Percentiles rank a stretch among this genome's conserved stretches.
These are phyloP conservation scores for Erannis defoliaria DNA, from an alignment of 2,888 invertebrate genomes.

Conservation along the genomic window DNA sequence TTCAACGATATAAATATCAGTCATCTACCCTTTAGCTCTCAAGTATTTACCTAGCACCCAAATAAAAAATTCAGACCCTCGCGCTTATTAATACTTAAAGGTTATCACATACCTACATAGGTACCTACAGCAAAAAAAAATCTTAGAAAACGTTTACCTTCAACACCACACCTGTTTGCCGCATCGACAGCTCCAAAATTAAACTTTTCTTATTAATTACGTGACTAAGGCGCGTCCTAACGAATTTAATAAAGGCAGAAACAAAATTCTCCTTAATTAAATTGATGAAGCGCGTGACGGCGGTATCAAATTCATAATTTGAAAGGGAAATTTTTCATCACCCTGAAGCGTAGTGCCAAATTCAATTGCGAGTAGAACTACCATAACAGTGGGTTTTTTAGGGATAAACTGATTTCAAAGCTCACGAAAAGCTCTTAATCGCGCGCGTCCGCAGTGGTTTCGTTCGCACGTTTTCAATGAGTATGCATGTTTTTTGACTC, in stretches of 20 bases:
- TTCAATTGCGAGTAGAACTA: constrained; percentile 68
- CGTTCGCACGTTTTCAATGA: no score
- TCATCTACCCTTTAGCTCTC: no score
- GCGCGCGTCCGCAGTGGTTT: no score
- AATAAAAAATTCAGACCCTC: no score
- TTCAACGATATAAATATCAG: no score
- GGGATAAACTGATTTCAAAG: background rate
- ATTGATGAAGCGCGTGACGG: constrained; percentile 76
- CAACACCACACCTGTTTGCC: constrained; percentile 21
- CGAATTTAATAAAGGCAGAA: constrained; percentile 61
- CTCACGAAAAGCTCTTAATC: no score
- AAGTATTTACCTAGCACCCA: no score
- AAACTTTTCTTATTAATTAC: constrained; percentile 55
- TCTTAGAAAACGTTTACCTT: background rate
- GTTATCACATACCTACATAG: background rate
- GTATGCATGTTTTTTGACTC: no score
- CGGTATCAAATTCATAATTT: constrained; percentile 78
- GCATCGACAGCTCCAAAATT: constrained; percentile 35
- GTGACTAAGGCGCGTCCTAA: constrained; percentile 47
- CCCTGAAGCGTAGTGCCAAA: constrained; percentile 71
- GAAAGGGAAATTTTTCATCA: constrained; percentile 78
- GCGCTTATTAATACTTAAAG: background rate
- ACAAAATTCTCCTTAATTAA: constrained; percentile 72
- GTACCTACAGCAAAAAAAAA: no score
- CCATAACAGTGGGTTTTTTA: constrained; percentile 4